Percentiles rank a stretch among this genome's conserved stretches.
Evolutionary conservation across 2,113 vertebrate species (phyloP).

Genomic region (Bothrops jararaca): DNA sequence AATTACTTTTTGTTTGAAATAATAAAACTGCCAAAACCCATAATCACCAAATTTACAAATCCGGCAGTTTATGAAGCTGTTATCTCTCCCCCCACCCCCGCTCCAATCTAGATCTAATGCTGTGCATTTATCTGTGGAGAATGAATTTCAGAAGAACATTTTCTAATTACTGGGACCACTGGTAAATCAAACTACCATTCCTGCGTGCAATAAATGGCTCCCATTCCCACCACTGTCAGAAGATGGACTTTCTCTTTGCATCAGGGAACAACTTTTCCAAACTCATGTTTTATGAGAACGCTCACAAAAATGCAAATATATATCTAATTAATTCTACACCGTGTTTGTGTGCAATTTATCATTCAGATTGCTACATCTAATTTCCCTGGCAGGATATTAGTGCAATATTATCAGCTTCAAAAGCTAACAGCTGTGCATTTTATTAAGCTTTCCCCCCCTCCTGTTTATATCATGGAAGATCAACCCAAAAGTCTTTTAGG

Average conservation of each 20-base stretch:
- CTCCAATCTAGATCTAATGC: background rate
- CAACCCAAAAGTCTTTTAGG: background rate
- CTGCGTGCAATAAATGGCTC: background rate
- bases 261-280: background rate
- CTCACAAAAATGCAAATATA: background rate
- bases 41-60: background rate
- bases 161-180: background rate
- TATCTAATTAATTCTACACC: background rate
- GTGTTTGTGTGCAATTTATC: background rate
- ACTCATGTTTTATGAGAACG: background rate
- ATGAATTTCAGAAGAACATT: background rate
- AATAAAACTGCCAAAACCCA: background rate
- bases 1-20: background rate
- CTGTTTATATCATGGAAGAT: background rate
- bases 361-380: background rate
- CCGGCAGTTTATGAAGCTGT: background rate
- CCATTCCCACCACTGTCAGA: background rate
- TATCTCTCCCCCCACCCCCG: background rate
- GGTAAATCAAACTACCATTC: background rate
- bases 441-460: background rate
- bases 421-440: background rate
- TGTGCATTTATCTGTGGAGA: background rate
- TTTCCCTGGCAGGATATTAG: conserved; percentile 8
- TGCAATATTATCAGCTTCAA: background rate
- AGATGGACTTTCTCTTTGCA: background rate